Conservation (phyloP, 2,113 vertebrate species). For the Oryctolagus cuniculus region DNA sequence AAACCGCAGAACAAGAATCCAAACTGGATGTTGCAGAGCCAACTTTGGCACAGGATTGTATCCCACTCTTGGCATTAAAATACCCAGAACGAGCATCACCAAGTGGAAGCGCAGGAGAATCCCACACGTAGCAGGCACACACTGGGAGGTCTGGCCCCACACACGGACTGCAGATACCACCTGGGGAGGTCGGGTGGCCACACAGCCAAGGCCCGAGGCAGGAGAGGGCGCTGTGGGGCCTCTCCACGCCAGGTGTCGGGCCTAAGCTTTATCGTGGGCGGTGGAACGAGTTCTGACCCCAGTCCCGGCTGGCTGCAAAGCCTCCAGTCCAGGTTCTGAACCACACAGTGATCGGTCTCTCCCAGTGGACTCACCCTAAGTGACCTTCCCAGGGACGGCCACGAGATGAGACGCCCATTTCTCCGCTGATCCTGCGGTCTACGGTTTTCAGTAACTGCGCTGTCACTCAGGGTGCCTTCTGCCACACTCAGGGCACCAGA, state of each 20-base stretch:
- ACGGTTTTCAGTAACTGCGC: neutral
- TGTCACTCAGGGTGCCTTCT: neutral
- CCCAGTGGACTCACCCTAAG: neutral
- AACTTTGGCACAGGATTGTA: neutral
- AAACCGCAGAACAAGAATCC: neutral
- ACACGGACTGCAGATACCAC: neutral
- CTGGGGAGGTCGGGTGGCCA: neutral
- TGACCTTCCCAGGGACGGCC: neutral
- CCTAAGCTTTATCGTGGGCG: neutral
- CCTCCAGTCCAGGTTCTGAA: neutral
- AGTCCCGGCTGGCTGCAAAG: neutral
- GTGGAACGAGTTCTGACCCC: neutral
- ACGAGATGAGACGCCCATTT: neutral
- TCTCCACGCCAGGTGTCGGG: neutral
- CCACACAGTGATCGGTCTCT: neutral
- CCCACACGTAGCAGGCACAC: neutral
- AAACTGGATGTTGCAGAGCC: neutral
- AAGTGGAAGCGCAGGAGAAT: neutral
- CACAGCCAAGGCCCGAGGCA: neutral
- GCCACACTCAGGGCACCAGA: too few species aligned
- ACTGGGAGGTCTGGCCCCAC: neutral
- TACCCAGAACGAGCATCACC: accelerated
- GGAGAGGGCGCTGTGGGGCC: accelerated
- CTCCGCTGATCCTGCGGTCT: neutral
- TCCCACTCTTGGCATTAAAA: neutral